These are phyloP conservation scores for Platycnemis pennipes DNA, from an alignment of 2,888 invertebrate species.

Conservation along the genomic window DNA sequence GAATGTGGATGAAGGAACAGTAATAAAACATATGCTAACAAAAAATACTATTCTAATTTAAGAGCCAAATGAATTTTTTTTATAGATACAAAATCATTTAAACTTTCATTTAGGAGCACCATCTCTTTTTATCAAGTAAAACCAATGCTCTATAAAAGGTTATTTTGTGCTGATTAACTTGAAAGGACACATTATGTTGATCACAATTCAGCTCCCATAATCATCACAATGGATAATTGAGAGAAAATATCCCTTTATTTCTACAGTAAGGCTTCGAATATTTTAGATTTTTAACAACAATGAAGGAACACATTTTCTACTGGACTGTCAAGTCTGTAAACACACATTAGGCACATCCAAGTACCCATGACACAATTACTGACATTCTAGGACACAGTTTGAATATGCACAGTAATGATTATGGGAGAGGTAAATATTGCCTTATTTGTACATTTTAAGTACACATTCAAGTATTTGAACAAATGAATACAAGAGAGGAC, in stretches of 20 bases:
- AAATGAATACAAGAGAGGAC: slow-evolving; percentile 74
- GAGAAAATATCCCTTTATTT: slow-evolving; percentile 68
- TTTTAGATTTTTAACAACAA: slow-evolving; percentile 70
- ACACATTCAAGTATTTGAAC: slow-evolving; percentile 74
- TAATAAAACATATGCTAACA: not conserved
- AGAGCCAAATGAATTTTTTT: slow-evolving; percentile 59
- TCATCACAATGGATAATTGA: slow-evolving; percentile 73
- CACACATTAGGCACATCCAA: slow-evolving; percentile 69
- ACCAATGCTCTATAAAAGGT: slow-evolving; percentile 72
- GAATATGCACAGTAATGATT: slow-evolving; percentile 76
- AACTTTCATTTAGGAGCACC: slow-evolving; percentile 70
- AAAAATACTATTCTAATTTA: slow-evolving; percentile 36
- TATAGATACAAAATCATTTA: slow-evolving; percentile 26
- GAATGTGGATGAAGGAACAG: not conserved
- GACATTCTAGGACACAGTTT: slow-evolving; percentile 67
- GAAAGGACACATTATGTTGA: slow-evolving; percentile 78
- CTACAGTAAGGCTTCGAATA: slow-evolving; percentile 69
- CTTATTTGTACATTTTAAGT: slow-evolving; percentile 79
- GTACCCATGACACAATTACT: slow-evolving; percentile 68
- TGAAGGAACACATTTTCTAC: slow-evolving; percentile 71
- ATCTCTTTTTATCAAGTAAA: slow-evolving; percentile 74
- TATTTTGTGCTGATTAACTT: slow-evolving; percentile 77
- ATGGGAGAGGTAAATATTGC: slow-evolving; percentile 79
- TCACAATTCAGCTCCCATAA: slow-evolving; percentile 77
- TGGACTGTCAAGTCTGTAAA: slow-evolving; percentile 69